Base-by-base conservation (phyloP, 2,888 invertebrate genomes). In the Drosophila anomalata region DNA sequence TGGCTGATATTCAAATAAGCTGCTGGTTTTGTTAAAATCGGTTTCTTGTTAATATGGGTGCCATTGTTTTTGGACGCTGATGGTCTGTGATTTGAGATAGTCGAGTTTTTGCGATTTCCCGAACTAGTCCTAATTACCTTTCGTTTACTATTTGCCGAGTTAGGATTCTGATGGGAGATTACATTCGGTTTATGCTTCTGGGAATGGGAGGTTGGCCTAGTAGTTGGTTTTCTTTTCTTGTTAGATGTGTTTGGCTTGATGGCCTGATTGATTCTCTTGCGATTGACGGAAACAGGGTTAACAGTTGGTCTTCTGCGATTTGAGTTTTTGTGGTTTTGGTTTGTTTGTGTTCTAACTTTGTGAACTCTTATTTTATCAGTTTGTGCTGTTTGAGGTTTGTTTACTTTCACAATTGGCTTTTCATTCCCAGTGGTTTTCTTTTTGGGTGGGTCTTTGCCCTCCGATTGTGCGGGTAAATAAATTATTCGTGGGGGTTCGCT, bases 121-220 rank as follows among this genome's bases (percentile, higher is more conserved):
- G 47, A 42, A 66, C 17, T 66, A 26, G 44, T 29, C 11, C 17
- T 65, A 39, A 46, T 67, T 67, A 31, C 33, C 17, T 67, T 67
- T 67, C 46, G 31, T n/a, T 53, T 65, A 46, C 9, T 22, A 17
- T 7, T 50, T 17, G 20, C 3, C 12, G 12, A 14, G 20, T 11
- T 6, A n/a, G 33, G 11, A 50, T 9, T 14, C 31, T n/a, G 29
- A 24, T 46, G 22, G 29, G n/a, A 31, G n/a, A 33, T 14, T n/a
- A 20, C 5, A 42, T 46, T 66, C 3, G 53, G n/a, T 52, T 29
- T 46, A 3, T 52, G 53, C 3, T 39, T 46, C 24, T 63, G 44
- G 6, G 36, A 36, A 29, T 36, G 29, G 26, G 52, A 11, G 17
- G n/a, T 1, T 57, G 39, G 53, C n/a, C 24, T 33, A 2, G 8